phyloP scores from a whole-genome alignment of 2,888 invertebrate genomes.

The Leptinotarsa haldemani region DNA sequence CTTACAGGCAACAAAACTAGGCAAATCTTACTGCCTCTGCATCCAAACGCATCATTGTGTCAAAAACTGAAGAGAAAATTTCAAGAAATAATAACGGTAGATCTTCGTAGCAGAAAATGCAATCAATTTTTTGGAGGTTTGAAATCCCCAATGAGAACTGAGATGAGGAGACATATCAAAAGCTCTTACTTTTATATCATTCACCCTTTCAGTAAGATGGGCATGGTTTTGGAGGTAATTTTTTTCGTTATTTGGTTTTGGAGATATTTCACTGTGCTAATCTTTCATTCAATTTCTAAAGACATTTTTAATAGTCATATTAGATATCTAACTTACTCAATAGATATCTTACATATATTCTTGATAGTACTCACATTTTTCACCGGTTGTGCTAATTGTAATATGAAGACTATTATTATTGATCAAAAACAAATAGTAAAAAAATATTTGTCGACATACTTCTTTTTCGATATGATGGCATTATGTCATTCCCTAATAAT shows the following conservation, averaged over 20 bases:
- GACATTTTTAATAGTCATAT: not conserved
- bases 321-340: not conserved
- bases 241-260: constrained; percentile 21
- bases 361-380: constrained; percentile 21
- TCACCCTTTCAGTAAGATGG: constrained; percentile 40
- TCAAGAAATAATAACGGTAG: constrained; percentile 14
- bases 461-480: constrained; percentile 23
- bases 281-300: not conserved
- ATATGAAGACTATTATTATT: constrained; percentile 19
- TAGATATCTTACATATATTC: constrained; percentile 13
- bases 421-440: not conserved
- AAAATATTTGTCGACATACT: constrained; percentile 27
- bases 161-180: constrained; percentile 29
- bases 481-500: not conserved
- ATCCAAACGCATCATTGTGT: constrained; percentile 5
- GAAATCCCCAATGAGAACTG: constrained; percentile 18
- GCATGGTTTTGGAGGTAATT: constrained; percentile 9
- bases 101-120: constrained; percentile 22
- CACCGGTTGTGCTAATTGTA: constrained; percentile 18
- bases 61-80: constrained; percentile 17
- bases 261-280: constrained; percentile 14
- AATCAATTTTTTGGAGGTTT: constrained; percentile 24
- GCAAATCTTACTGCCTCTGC: constrained; percentile 1
- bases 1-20: not conserved
- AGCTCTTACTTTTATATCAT: constrained; percentile 28